Base-by-base conservation (phyloP, 1,140 invertebrate species). In the Eulimnadia texana region DNA sequence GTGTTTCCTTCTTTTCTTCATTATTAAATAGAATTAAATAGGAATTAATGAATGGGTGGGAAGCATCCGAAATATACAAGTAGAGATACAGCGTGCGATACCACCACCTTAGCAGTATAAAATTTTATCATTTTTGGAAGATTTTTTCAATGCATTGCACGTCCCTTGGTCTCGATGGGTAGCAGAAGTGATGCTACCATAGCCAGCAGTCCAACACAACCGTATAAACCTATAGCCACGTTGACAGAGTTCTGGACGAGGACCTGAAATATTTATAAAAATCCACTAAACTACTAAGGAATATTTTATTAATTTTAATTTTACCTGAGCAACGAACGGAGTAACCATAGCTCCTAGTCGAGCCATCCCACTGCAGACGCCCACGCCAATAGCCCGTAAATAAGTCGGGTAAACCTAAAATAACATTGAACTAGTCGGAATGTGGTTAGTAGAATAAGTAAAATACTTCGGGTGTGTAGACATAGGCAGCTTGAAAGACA, bases 381-480 rank as follows among this genome's bases (percentile, higher is more conserved):
- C 91, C 0, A 95, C 82, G 0, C 91, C 92, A 42, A 92, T 83
- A 28, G 89, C 86, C 64, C 91, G 72, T 64, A 93, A 78, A 50
- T 88, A 87, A 2, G 90, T 94, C 0, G 93, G 91, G 72, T 95
- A 95, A 19, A n/a, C n/a, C n/a, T n/a, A n/a, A n/a, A n/a, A n/a
- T n/a, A n/a, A n/a, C n/a, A n/a, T n/a, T n/a, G n/a, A n/a, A n/a
- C n/a, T n/a, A n/a, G n/a, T n/a, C n/a, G n/a, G n/a, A n/a, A n/a
- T n/a, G n/a, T n/a, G n/a, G n/a, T n/a, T n/a, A n/a, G n/a, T n/a
- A n/a, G n/a, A n/a, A n/a, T n/a, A n/a, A n/a, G n/a, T n/a, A n/a
- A n/a, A n/a, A n/a, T n/a, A 84, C 80, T 79, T 95, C 92, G 23
- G 92, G 90, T 16, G 93, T 95, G 68, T 97, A 96, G 16, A 96